Base-by-base conservation (phyloP, 2,888 invertebrate genomes). In the Loripinus fragilis region DNA sequence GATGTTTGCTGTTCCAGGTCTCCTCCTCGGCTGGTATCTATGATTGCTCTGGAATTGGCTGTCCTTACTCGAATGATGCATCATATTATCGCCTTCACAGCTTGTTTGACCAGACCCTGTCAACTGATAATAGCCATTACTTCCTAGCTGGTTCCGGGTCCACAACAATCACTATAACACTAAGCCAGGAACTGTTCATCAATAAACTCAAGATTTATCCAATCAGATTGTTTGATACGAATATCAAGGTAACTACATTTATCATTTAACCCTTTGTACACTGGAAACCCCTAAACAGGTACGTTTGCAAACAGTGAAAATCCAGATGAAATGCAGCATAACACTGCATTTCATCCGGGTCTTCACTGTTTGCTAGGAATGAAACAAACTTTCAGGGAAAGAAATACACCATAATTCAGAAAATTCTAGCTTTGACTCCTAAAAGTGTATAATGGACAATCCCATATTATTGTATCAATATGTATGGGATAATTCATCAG, bases 31-130 rank as follows among this genome's bases (percentile, higher is more conserved):
- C 71, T 15, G 23, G 15, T 12, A 78, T 87, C 25, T 88, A 85
- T 71, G 72, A 78, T 75, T 84, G 76, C 35, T 74, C 45, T 38
- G 66, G 41, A 35, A 67, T 68, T 35, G 15, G 45, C 17, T 83
- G 80, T 66, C 80, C 78, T 2, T 76, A 73, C 55, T 60, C 74
- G 23, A 84, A 85, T 64, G 38, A 45, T 35, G 69, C 48, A 1
- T 38, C 77, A n/a, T 81, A 77, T 41, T 88, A 85, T 64, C 74
- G 77, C 20, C 80, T 89, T 64, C 80, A 80, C 67, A 79, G 87
- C 66, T 72, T 89, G 78, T 89, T 89, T 85, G 89, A 89, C 75
- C 88, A 88, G 69, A 87, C 89, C 0, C 67, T 89, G 23, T 50
- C 71, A 10, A 70, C 60, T 20, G 67, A 74, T 33, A 45, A 33